Percentiles rank a stretch among this genome's conserved stretches.
Evolutionary conservation across 1,140 invertebrate genomes (phyloP).

Genomic region (Drosophila quadrilineata): DNA sequence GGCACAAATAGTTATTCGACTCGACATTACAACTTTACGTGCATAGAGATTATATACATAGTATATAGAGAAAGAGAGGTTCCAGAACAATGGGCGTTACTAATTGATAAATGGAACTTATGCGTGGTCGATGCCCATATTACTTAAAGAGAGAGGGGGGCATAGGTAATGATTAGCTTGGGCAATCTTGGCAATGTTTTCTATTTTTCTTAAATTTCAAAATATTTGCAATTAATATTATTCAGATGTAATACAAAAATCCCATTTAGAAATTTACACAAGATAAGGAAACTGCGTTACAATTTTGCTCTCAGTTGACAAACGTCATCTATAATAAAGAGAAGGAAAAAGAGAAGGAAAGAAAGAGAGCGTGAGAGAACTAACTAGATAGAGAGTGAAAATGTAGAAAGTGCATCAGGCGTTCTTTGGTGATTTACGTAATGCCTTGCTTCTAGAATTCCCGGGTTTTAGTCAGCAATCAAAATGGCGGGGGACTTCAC

Average conservation of each 20-base stretch:
- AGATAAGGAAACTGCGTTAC: constrained; percentile 34
- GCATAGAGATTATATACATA: constrained; percentile 48
- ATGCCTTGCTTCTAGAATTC: not conserved
- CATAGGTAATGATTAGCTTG: not conserved
- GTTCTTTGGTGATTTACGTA: constrained; percentile 2
- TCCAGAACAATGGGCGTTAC: constrained; percentile 71
- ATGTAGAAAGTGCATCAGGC: not conserved
- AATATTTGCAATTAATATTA: constrained; percentile 27
- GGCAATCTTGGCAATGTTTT: not conserved
- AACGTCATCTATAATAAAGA: constrained; percentile 13
- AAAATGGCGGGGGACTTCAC: constrained; percentile 48
- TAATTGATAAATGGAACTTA: constrained; percentile 72
- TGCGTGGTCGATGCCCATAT: constrained; percentile 56
- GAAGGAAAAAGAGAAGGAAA: not conserved
- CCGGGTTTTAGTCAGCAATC: constrained; percentile 48
- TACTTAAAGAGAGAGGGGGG: not conserved
- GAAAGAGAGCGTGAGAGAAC: too few species aligned
- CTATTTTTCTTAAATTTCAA: not conserved
- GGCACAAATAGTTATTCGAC: constrained; percentile 7
- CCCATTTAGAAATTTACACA: constrained; percentile 4
- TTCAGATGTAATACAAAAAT: too few species aligned
- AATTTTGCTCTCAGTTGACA: not conserved
- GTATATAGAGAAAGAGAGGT: too few species aligned
- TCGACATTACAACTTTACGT: constrained; percentile 72
- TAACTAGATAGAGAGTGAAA: too few species aligned